Evolutionary conservation across 2,113 vertebrate species (phyloP).

Genomic region (Daboia siamensis): DNA sequence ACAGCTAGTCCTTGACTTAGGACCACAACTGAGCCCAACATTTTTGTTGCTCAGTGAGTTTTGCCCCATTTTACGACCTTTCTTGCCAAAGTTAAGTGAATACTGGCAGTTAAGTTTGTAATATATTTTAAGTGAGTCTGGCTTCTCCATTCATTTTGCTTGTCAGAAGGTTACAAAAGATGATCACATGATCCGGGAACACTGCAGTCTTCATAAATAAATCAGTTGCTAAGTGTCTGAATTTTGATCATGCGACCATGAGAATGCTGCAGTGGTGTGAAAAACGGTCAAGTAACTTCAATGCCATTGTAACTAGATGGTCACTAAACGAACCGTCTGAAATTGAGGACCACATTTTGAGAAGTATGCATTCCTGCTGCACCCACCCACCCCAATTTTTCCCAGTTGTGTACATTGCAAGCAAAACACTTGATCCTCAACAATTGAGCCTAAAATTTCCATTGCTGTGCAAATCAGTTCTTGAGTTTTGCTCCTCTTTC

Average conservation of each 20-base stretch:
- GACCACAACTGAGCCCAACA: background rate
- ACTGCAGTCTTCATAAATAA: background rate
- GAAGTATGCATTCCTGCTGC: background rate
- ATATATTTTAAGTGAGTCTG: background rate
- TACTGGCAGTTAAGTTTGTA: background rate
- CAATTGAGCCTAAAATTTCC: background rate
- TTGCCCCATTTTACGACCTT: background rate
- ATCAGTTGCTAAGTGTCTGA: background rate
- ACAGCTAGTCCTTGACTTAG: background rate
- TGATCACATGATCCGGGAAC: background rate
- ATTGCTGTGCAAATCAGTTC: background rate
- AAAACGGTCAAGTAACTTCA: background rate
- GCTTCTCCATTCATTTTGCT: background rate
- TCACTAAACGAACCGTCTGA: background rate
- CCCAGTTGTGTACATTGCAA: background rate
- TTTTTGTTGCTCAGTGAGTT: background rate
- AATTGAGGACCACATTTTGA: background rate
- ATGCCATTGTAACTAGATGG: background rate
- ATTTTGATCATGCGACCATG: background rate
- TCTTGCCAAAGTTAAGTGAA: background rate
- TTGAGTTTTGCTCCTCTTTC: background rate
- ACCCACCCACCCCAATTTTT: too few species aligned
- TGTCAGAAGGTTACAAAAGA: background rate
- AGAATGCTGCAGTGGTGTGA: background rate
- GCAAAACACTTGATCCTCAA: background rate